Evolutionary conservation across 2,113 vertebrate species (phyloP), one percentile per base, ranked within the genome.

Genomic region (Marmota monax): DNA sequence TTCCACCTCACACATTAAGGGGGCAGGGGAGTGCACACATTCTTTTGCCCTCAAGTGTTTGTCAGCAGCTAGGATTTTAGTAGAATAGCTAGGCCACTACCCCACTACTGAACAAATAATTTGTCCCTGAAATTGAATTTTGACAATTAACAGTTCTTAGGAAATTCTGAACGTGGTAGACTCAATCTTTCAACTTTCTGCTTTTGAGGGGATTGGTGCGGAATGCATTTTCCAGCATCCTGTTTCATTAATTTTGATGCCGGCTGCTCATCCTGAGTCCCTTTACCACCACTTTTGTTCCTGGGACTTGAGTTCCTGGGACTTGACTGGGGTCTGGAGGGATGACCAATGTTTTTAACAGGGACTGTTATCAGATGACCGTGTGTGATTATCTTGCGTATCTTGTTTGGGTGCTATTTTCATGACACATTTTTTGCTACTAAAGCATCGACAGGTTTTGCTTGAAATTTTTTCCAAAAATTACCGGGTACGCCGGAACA

Each of bases 381-480:
- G 3, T 4, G 13, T 77, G 37, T 61, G n/a, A 25, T 45, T 56
- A 48, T 2, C 25, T 42, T 76, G 45, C 27, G 20, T 89, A 17
- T 95, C 56, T 77, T 51, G 32, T 70, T 65, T 39, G 74, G 10
- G 17, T 37, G 88, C n/a, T 79, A 2, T 93, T 90, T 18, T 1
- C 34, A 48, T 78, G 93, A 97, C 39, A 3, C 84, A n/a, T 96
- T 96, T 96, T 45, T 94, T 88, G 42, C 56, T 97, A 77, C 95
- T 95, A 80, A 97, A 99, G 99, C 99, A 99, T 77, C 99, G 99
- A 56, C 99, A 99, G 96, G 98, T 99, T 97, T 98, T 99, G 94
- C 99, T 99, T 79, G 99, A 99, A 90, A 98, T 99, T 91, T 99
- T 99, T 97, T 99, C 98, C 0, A 99, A 99, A 98, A 99, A 99